Conservation (phyloP, 2,113 vertebrate genomes). For the Dicentrarchus labrax region DNA sequence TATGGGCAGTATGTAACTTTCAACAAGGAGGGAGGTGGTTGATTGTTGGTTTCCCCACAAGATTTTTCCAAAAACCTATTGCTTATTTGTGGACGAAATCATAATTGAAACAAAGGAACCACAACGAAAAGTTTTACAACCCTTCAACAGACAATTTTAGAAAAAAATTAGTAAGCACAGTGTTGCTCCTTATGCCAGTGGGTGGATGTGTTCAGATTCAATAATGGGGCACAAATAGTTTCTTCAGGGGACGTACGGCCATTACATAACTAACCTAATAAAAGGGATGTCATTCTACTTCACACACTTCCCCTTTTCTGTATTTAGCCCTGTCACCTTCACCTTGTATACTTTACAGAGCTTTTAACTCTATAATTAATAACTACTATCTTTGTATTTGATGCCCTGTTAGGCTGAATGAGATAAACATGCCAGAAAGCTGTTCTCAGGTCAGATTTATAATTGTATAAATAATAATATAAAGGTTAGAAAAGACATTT, state of each 20-base stretch:
- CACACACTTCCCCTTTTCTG: neutral
- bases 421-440: neutral
- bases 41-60: neutral
- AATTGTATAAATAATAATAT: conserved; percentile 15
- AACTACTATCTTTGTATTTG: neutral
- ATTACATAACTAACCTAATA: conserved; percentile 57
- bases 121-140: neutral
- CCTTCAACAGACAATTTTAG: conserved; percentile 17
- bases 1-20: neutral
- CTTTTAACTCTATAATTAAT: conserved; percentile 12
- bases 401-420: neutral
- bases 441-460: conserved; percentile 11
- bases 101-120: conserved; percentile 15
- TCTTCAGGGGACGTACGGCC: conserved; percentile 28
- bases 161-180: conserved; percentile 14
- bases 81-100: neutral
- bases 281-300: conserved; percentile 19
- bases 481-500: conserved; percentile 25
- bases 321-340: conserved; percentile 5
- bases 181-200: conserved; percentile 12
- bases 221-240: conserved; percentile 45
- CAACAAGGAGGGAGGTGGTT: neutral
- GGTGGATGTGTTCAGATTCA: conserved; percentile 41
- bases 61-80: neutral
- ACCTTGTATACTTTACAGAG: neutral